Base-by-base conservation (phyloP, 2,888 invertebrate species). In the Dynastes maya region DNA sequence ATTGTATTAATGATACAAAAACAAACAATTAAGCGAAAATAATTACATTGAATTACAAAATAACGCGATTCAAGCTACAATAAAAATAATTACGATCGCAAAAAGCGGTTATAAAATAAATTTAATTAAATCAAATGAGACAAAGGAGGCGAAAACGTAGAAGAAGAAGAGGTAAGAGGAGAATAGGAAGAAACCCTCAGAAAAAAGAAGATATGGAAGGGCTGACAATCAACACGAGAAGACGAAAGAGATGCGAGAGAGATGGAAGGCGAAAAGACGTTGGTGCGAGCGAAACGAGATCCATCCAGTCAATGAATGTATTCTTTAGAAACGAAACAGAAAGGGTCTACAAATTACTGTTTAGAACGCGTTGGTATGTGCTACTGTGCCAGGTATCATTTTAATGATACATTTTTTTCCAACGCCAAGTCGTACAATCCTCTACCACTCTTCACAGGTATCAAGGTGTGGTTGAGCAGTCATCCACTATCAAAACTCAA, bases 311-410 rank as follows among this genome's bases (percentile, higher is more conserved):
- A 80, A 79, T 80, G 79, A 76, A 80, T 61, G 77, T 80, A 68
- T 72, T 79, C 76, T 78, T 79, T 63, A 76, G 55, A 75, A 78
- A 79, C 75, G 77, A 78, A 78, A 78, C 78, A 76, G 67, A 78
- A 78, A 78, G 67, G 65, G 76, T 76, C 70, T 79, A 78, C 71
- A 80, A 81, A 80, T 79, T 80, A 82, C 79, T 77, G 79, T 77
- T 79, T 78, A 80, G 79, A 81, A 83, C 82, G 82, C 82, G 61
- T 64, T 74, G 83, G 82, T 81, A 83, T 84, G 83, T 79, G 83
- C 83, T 83, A 83, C 82, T 79, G 83, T 83, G 79, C 81, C 80
- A 82, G 81, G 82, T 83, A 82, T 82, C 81, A 81, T 83, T 80
- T 83, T 82, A 83, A 82, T 82, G 82, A 83, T 81, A 80, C 79